Percentiles rank a stretch among this genome's conserved stretches.
These are phyloP conservation scores for Pseudochaenichthys georgianus DNA, from an alignment of 2,797 vertebrate species.

Conservation along the genomic window DNA sequence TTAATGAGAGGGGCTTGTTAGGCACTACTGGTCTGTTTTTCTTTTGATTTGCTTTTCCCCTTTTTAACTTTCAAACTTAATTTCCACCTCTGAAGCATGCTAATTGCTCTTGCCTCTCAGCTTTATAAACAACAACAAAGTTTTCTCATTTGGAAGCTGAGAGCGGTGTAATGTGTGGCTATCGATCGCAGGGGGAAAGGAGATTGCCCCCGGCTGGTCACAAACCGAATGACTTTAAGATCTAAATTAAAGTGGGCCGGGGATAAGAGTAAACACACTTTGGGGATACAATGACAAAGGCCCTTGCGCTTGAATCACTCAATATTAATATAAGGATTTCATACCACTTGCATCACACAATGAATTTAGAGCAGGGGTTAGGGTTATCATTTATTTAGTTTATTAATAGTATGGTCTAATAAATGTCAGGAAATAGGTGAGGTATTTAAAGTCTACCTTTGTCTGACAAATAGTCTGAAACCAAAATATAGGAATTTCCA, in stretches of 20 bases:
- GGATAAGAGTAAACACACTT: slow-evolving; percentile 24
- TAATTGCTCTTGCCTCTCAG: slow-evolving; percentile 58
- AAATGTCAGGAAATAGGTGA: background rate
- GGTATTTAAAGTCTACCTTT: background rate
- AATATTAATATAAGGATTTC: background rate
- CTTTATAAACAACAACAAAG: slow-evolving; percentile 57
- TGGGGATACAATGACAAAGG: slow-evolving; percentile 17
- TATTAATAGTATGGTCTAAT: too few species aligned
- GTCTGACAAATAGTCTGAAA: background rate
- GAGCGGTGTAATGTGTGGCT: slow-evolving; percentile 59
- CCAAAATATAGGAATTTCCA: background rate
- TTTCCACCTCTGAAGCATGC: slow-evolving; percentile 66
- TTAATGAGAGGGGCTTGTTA: slow-evolving; percentile 78
- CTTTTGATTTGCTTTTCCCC: slow-evolving; percentile 62
- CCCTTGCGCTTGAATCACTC: slow-evolving; percentile 1
- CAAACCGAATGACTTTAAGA: slow-evolving; percentile 62
- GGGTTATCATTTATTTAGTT: background rate
- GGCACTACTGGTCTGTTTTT: slow-evolving; percentile 54
- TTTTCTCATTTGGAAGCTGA: slow-evolving; percentile 71
- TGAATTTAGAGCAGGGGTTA: background rate
- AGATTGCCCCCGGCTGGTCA: slow-evolving; percentile 57
- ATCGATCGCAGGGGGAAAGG: slow-evolving; percentile 70
- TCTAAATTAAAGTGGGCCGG: slow-evolving; percentile 42
- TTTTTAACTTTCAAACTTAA: slow-evolving; percentile 55
- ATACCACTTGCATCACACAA: background rate